Evolutionary conservation across 2,888 invertebrate genomes (phyloP).

Genomic region (Dasysyrphus albostriatus): DNA sequence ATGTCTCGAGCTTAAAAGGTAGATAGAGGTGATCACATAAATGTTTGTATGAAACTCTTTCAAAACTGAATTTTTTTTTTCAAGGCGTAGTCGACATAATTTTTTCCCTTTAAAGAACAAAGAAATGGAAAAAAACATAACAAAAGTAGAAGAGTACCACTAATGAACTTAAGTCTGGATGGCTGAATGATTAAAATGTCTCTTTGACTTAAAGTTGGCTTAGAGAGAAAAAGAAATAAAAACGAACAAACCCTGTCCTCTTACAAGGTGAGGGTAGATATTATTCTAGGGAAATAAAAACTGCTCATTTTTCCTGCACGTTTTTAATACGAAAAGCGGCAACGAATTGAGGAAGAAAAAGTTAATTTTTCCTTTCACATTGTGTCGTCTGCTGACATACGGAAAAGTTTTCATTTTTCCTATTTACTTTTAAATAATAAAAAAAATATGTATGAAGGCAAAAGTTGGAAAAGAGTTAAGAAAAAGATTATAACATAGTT

Average conservation of each 20-base stretch:
- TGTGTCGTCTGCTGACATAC: conserved; percentile 33
- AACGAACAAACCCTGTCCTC: conserved; percentile 30
- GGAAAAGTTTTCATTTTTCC: conserved; percentile 20
- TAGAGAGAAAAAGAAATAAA: conserved; percentile 7
- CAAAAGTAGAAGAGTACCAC: conserved; percentile 26
- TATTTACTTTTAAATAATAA: neutral
- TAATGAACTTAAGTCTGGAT: conserved; percentile 52
- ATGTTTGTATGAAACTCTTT: neutral
- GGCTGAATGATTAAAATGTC: conserved; percentile 55
- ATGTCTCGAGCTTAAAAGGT: neutral
- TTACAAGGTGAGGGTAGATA: conserved; percentile 36
- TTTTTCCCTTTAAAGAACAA: conserved; percentile 2
- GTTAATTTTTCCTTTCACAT: conserved; percentile 20
- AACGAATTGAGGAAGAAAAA: neutral
- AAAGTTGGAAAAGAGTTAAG: conserved; percentile 8
- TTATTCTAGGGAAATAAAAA: conserved; percentile 15
- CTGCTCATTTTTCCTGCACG: conserved; percentile 8
- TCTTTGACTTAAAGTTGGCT: conserved; percentile 8
- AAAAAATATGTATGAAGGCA: conserved; percentile 1
- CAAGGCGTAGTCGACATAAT: conserved; percentile 11
- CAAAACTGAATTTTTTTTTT: conserved; percentile 12
- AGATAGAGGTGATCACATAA: neutral
- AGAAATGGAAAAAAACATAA: neutral
- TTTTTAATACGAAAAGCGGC: conserved; percentile 8
- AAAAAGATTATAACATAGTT: conserved; percentile 40